Base-by-base conservation (phyloP, 2,113 vertebrate species). In the Pholis gunnellus region DNA sequence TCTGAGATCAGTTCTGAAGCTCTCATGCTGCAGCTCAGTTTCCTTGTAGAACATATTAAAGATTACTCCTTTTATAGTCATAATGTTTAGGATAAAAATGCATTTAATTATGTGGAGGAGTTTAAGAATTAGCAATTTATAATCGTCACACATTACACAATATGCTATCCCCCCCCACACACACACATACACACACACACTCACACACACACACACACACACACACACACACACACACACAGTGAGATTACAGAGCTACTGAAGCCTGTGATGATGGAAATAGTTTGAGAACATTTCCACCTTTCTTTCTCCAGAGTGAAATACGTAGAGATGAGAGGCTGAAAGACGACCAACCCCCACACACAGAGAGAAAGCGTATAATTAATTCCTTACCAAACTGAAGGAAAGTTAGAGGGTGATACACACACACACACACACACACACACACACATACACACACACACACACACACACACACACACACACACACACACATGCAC, bases 191-290 rank as follows among this genome's bases (percentile, higher is more conserved):
- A 40, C 36, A 36, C 36, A 42, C 40, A 42, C 54, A 57, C 25
- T 14, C 52, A 56, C 54, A 27, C 54, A 57, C 57, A 29, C 11
- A 8, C 25, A 31, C 27, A 34, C 59, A 60, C 29, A 48, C 57
- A 64, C 34, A 40, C n/a, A 34, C 44, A 64, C 60, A 60, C 38
- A 31, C 40, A 61, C 59, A 66, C 61, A 66, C 48, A 65, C 14
- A 65, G 6, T 5, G 18, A 52, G 20, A 52, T 9, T 20, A 20
- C 48, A 52, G 48, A 52, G 10, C 52, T 44, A 20, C 40, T 29
- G 57, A 44, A 54, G 38, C 7, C 8, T 10, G 36, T 59, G 64
- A 57, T 34, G 38, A 77, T 18, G 11, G 65, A 46, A 59, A 59
- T 5, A 63, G 29, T 20, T 11, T 29, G 25, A 29, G 57, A 50